Base-by-base conservation (phyloP, 2,797 vertebrate genomes). In the Darevskia mixta region DNA sequence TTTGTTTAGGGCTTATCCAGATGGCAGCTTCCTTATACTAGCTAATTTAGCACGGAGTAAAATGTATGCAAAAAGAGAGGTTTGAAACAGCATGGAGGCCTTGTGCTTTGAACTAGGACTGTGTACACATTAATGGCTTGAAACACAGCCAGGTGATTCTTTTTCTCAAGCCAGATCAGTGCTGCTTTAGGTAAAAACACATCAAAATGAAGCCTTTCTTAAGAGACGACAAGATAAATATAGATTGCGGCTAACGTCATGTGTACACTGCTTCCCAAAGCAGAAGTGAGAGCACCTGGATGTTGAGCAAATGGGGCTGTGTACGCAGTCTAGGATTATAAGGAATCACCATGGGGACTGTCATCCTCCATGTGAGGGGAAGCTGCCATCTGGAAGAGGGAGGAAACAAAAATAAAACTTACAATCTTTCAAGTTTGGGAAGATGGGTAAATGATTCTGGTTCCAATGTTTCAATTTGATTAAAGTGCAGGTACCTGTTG, bases 381-480 rank as follows among this genome's bases (percentile, higher is more conserved):
- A 55, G 0, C 9, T 71, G 76, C 49, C 0, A 27, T 32, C 66
- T 43, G 45, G 2, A 61, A 20, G 13, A 64, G n/a, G 35, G 5
- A 55, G 61, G 29, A 58, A 75, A 84, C 6, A 8, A 86, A 71
- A 69, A 27, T 9, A 13, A 87, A 87, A 99, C 99, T 99, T 95
- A 99, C 99, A 99, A 97, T 93, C 99, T 97, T 94, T 99, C 99
- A 95, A 99, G 98, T 96, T 99, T 99, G 38, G 99, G 99, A 76
- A 99, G 97, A 90, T 99, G 98, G 83, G 97, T 97, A 95, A 99
- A 99, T 43, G 98, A 98, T 95, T 99, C 98, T 0, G 98, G 98
- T 93, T 99, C 99, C 97, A 99, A 93, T 1, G 98, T 98, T 94
- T 99, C 98, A 82, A 99, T 99, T 95, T 98, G 99, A 97, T 99